Evolutionary conservation across 2,797 vertebrate species (phyloP).

Genomic region (Smutsia temminckii): DNA sequence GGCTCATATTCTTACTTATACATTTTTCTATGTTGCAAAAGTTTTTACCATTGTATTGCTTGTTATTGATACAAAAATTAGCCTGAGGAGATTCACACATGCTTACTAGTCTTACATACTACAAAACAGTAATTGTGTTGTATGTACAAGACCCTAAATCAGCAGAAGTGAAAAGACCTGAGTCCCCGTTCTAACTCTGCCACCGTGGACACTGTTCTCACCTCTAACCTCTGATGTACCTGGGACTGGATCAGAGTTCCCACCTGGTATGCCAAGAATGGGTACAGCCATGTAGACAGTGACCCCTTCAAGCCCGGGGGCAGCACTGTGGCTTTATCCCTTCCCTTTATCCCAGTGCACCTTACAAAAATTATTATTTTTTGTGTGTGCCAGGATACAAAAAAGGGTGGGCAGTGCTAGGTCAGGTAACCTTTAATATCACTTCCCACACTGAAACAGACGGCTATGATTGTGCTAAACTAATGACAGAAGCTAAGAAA

Average conservation of each 20-base stretch:
- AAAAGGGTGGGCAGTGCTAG: not conserved
- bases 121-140: not conserved
- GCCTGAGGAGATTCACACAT: not conserved
- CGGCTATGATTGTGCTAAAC: not conserved
- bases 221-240: not conserved
- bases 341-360: not conserved
- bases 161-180: not conserved
- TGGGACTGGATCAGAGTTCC: not conserved
- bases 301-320: not conserved
- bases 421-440: not conserved
- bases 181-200: not conserved
- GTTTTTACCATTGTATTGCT: not conserved
- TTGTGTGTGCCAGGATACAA: not conserved
- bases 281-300: not conserved
- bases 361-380: not conserved
- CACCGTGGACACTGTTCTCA: not conserved
- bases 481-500: not conserved
- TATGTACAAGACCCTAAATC: not conserved
- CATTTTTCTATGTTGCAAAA: conserved; percentile 2
- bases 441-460: not conserved
- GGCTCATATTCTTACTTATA: not conserved
- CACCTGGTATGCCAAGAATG: not conserved
- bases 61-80: not conserved
- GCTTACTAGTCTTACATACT: conserved; percentile 32
- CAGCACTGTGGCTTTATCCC: not conserved